These are phyloP conservation scores for Cinclus cinclus DNA, from an alignment of 2,113 vertebrate genomes.

Conservation along the genomic window DNA sequence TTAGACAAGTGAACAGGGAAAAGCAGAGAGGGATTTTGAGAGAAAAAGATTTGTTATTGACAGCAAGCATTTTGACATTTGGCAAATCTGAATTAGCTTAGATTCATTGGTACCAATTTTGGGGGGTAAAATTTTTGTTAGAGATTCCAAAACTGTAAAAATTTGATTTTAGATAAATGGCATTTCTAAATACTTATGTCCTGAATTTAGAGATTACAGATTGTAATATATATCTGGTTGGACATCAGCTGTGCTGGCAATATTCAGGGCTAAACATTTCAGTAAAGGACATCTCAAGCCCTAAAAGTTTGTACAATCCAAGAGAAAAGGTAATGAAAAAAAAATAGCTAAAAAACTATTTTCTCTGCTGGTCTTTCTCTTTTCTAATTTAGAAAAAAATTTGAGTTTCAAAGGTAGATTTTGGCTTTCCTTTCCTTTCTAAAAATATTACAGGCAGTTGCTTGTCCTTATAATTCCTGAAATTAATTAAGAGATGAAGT, in stretches of 20 bases:
- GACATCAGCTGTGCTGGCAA: not conserved
- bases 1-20: not conserved
- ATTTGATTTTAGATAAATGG: not conserved
- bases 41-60: not conserved
- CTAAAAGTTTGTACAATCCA: not conserved
- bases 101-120: not conserved
- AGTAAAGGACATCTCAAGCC: not conserved
- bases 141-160: not conserved
- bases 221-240: not conserved
- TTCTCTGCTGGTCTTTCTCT: not conserved
- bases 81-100: not conserved
- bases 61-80: not conserved
- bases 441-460: not conserved
- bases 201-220: not conserved
- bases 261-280: not conserved
- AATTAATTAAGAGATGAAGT: not conserved
- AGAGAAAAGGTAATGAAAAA: not conserved
- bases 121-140: not conserved
- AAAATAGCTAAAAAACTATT: not conserved
- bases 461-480: not conserved
- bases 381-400: not conserved
- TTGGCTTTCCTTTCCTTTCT: not conserved
- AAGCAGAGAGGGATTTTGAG: rapidly evolving
- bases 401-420: not conserved
- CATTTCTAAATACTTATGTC: not conserved